Conservation (phyloP, 2,797 vertebrate species). For the Liasis olivaceus region DNA sequence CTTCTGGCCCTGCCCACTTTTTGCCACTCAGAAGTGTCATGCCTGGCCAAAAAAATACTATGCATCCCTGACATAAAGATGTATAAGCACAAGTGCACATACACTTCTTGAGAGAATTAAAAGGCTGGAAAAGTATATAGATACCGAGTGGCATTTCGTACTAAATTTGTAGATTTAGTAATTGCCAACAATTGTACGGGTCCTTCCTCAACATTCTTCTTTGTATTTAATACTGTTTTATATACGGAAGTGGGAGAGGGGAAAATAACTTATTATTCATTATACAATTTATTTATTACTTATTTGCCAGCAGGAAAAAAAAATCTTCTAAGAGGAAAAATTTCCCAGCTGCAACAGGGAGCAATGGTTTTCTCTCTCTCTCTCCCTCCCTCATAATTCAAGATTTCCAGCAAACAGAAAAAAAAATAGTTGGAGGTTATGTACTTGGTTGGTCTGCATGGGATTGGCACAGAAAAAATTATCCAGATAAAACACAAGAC, state of each 20-base stretch:
- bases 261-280: background rate
- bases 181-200: background rate
- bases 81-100: too few species aligned
- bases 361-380: background rate
- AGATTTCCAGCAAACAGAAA: background rate
- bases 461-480: background rate
- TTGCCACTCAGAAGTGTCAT: too few species aligned
- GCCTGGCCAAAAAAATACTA: too few species aligned
- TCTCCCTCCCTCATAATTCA: background rate
- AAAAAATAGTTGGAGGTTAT: background rate
- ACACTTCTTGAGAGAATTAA: background rate
- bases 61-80: background rate
- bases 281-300: background rate
- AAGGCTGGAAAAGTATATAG: background rate
- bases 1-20: too few species aligned
- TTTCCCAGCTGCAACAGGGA: accelerated
- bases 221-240: background rate
- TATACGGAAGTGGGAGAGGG: background rate
- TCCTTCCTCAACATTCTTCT: background rate
- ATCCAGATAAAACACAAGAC: background rate
- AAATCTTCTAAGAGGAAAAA: accelerated
- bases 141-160: background rate
- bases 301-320: background rate
- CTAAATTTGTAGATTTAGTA: too few species aligned
- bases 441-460: background rate